phyloP scores from a whole-genome alignment of 2,113 vertebrate genomes.

The Cariama cristata region DNA sequence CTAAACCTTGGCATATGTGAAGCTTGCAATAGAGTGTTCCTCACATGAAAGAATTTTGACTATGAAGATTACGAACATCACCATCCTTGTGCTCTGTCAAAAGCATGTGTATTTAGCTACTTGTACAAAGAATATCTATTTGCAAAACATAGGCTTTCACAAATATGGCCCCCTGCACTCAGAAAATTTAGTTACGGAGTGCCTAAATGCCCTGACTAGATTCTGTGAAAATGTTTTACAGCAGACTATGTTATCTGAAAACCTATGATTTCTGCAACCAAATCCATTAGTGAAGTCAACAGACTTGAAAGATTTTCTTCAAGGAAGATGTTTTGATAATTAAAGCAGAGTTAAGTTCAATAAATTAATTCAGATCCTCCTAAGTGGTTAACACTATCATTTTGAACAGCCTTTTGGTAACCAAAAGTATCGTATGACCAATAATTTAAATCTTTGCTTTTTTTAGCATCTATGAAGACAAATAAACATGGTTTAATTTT shows the following conservation, averaged over 20 bases:
- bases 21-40: neutral
- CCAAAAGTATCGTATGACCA: neutral
- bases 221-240: neutral
- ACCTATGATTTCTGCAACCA: neutral
- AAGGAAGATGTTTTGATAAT: neutral
- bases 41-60: neutral
- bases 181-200: neutral
- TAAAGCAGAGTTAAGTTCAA: neutral
- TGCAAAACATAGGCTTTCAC: neutral
- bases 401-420: neutral
- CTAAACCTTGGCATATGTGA: neutral
- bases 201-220: neutral
- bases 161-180: neutral
- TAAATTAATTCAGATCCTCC: neutral
- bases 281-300: neutral
- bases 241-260: neutral
- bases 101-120: neutral
- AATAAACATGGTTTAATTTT: neutral
- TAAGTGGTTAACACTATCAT: neutral
- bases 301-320: neutral
- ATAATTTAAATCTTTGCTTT: neutral
- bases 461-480: neutral
- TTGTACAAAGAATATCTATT: neutral
- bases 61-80: neutral
- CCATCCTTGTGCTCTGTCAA: neutral